These are phyloP conservation scores for Drosophila pallidifrons DNA, from an alignment of 1,140 invertebrate genomes.

Conservation along the genomic window DNA sequence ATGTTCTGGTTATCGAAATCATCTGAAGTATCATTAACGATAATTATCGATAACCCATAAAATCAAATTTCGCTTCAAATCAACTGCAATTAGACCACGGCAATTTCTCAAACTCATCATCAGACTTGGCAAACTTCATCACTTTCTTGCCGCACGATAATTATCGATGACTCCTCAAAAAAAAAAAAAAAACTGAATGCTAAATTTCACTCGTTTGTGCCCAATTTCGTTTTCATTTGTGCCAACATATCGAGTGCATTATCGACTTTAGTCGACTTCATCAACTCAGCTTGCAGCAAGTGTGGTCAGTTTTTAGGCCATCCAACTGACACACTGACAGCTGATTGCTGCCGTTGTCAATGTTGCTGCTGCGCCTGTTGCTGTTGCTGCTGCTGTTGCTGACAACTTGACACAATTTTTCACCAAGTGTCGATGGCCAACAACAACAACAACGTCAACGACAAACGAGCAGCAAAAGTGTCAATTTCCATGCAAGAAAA, in stretches of 20 bases:
- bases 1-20: too few relatives aligned
- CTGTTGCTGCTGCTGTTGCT: conserved; percentile 46
- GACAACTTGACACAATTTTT: conserved; percentile 81
- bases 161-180: conserved; percentile 13
- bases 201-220: conserved; percentile 38
- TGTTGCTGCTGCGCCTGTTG: conserved; percentile 21
- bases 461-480: conserved; percentile 57
- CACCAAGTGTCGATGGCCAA: conserved; percentile 56
- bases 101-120: too few relatives aligned
- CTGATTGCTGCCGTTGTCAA: conserved; percentile 56
- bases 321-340: conserved; percentile 67
- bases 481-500: conserved; percentile 76
- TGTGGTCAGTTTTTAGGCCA: conserved; percentile 71
- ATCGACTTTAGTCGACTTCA: conserved; percentile 33
- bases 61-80: neutral
- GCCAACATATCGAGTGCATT: conserved; percentile 42
- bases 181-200: neutral
- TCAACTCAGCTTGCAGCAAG: conserved; percentile 40
- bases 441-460: neutral
- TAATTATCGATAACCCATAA: neutral
- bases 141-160: too few relatives aligned
- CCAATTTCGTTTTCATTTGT: conserved; percentile 42
- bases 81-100: too few relatives aligned
- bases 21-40: too few relatives aligned
- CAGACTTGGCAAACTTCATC: too few relatives aligned